These are phyloP conservation scores for Muntiacus muntjak DNA, from an alignment of 2,113 vertebrate genomes.

Conservation along the genomic window DNA sequence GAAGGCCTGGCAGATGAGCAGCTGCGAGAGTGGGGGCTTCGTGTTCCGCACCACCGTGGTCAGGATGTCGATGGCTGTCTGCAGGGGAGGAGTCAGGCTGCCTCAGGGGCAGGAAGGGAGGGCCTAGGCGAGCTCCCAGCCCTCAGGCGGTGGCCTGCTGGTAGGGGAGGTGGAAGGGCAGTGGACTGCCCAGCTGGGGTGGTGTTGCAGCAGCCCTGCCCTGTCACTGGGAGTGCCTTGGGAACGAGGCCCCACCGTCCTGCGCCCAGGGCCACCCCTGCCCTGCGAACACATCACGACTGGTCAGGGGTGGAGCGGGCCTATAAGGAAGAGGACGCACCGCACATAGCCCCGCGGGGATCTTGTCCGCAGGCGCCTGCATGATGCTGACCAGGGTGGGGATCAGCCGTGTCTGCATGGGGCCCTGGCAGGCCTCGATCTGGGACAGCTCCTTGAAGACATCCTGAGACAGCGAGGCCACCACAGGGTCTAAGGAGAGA, in stretches of 20 bases:
- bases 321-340: conserved; percentile 79
- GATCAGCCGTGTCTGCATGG: conserved; percentile 98
- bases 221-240: not conserved
- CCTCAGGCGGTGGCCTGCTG: too few relatives aligned
- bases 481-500: conserved; percentile 91
- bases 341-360: conserved; percentile 95
- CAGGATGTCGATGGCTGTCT: conserved; percentile 98
- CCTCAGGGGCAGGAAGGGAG: not conserved
- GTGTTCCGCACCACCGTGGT: conserved; percentile 97
- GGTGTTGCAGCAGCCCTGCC: not conserved
- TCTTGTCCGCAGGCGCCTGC: conserved; percentile 97
- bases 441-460: conserved; percentile 98
- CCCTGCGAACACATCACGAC: not conserved
- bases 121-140: not conserved
- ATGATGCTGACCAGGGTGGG: conserved; percentile 98
- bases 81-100: conserved; percentile 43
- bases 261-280: not conserved
- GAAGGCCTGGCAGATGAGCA: conserved; percentile 96
- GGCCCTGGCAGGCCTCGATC: conserved; percentile 95
- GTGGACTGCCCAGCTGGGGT: not conserved
- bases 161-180: not conserved
- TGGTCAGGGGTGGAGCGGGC: fast-evolving
- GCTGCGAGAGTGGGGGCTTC: conserved; percentile 93
- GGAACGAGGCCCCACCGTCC: not conserved
- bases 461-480: conserved; percentile 96